A percentile compares a stretch with the other conserved stretches of the same genome.
Conservation (phyloP, 2,797 vertebrate genomes). For the Pagetopsis macropterus region DNA sequence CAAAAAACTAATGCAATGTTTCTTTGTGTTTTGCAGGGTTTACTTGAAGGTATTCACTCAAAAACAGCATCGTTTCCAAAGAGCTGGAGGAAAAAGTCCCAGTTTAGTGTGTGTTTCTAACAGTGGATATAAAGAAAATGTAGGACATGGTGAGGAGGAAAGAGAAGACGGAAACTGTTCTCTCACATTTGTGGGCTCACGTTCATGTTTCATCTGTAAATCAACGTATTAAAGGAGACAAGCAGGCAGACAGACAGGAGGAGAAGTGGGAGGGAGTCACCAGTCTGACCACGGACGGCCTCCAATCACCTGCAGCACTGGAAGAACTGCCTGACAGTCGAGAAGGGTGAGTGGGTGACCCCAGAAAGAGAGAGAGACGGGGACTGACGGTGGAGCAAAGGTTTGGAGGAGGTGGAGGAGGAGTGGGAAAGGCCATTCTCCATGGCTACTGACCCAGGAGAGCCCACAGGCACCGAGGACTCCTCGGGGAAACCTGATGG, state of each 20-base stretch:
- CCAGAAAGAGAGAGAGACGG: conserved; percentile 83
- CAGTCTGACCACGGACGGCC: conserved; percentile 19
- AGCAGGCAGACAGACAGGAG: conserved; percentile 12
- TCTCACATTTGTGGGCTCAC: conserved; percentile 38
- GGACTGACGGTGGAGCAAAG: conserved; percentile 79
- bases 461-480: conserved; percentile 90
- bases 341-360: conserved; percentile 64
- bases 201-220: conserved; percentile 33
- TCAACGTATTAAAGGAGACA: conserved; percentile 23
- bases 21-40: conserved; percentile 78
- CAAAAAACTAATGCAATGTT: conserved; percentile 55
- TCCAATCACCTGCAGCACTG: conserved; percentile 47
- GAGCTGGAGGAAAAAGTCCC: conserved; percentile 35
- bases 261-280: conserved; percentile 13
- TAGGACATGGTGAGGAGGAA: conserved; percentile 66
- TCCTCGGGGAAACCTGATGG: conserved; percentile 92
- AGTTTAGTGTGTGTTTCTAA: conserved; percentile 35
- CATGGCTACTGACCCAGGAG: conserved; percentile 95
- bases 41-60: conserved; percentile 73
- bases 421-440: conserved; percentile 68
- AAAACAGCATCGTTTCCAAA: conserved; percentile 33
- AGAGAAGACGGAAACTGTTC: conserved; percentile 45
- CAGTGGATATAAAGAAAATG: conserved; percentile 44
- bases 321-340: conserved; percentile 40
- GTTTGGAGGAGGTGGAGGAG: conserved; percentile 77